A percentile compares a stretch with the other conserved stretches of the same genome.
These are phyloP conservation scores for Caenorhabditis briggsae DNA, from an alignment of 1,140 invertebrate genomes.

Conservation along the genomic window DNA sequence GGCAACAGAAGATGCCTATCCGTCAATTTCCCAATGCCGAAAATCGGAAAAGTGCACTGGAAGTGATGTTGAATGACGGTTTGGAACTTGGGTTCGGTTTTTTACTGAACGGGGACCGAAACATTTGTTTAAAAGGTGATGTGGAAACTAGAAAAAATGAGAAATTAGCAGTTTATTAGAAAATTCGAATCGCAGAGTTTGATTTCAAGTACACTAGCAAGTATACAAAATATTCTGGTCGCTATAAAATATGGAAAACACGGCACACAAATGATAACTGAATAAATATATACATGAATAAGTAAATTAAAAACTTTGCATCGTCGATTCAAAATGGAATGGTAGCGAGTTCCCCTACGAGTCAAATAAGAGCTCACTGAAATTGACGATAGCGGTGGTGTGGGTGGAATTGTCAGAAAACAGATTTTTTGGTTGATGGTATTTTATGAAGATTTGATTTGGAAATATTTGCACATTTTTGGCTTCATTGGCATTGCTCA, in stretches of 20 bases:
- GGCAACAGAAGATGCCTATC: background rate
- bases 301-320: background rate
- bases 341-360: conserved; percentile 44
- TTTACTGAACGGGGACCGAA: too few relatives aligned
- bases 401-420: conserved; percentile 49
- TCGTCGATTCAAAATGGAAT: conserved; percentile 1
- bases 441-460: too few relatives aligned
- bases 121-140: too few relatives aligned
- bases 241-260: conserved; percentile 4
- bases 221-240: conserved; percentile 10
- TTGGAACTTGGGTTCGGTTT: background rate
- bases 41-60: background rate
- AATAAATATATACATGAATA: conserved; percentile 34
- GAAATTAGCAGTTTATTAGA: background rate
- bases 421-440: background rate
- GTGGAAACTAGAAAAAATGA: background rate
- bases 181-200: conserved; percentile 27
- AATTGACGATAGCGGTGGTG: background rate
- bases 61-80: background rate
- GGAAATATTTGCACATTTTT: background rate
- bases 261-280: conserved; percentile 33
- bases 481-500: background rate
- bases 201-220: conserved; percentile 44
- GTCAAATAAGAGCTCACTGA: conserved; percentile 44
- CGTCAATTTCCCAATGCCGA: too few relatives aligned